Evolutionary conservation across 2,113 vertebrate species (phyloP).

Genomic region (Myotis lucifugus): DNA sequence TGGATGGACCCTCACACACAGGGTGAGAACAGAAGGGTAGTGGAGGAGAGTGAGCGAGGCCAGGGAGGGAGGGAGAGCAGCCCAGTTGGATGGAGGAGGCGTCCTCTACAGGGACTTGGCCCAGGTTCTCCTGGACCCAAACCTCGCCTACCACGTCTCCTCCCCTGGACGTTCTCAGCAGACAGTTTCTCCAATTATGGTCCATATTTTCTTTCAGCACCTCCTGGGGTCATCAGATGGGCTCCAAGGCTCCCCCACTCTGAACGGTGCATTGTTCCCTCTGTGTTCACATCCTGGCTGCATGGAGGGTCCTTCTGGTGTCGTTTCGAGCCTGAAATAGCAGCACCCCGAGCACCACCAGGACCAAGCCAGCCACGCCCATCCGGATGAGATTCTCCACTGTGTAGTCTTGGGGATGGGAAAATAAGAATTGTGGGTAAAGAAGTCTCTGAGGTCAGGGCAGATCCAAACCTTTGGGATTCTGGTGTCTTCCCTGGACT

Average conservation of each 20-base stretch:
- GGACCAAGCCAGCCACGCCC: background rate
- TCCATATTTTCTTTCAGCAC: background rate
- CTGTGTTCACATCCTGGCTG: no score
- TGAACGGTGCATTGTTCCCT: no score
- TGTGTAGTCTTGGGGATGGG: background rate
- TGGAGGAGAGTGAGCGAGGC: no score
- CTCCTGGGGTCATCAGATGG: background rate
- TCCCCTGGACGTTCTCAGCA: background rate
- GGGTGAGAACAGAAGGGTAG: background rate
- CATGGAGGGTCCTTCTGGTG: no score
- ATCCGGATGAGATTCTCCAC: background rate
- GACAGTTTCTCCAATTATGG: background rate
- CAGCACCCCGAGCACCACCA: background rate
- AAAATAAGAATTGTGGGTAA: background rate
- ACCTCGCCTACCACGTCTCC: rapidly evolving
- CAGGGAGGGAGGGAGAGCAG: no score
- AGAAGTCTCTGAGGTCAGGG: background rate
- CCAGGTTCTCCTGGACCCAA: background rate
- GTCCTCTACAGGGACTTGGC: background rate
- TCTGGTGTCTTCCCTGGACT: background rate
- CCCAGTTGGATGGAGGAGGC: background rate
- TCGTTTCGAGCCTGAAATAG: background rate
- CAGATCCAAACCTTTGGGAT: rapidly evolving
- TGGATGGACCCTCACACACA: no score
- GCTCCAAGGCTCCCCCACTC: no score